Conservation (phyloP, 2,888 invertebrate species). For the Acholoe squamosa region DNA sequence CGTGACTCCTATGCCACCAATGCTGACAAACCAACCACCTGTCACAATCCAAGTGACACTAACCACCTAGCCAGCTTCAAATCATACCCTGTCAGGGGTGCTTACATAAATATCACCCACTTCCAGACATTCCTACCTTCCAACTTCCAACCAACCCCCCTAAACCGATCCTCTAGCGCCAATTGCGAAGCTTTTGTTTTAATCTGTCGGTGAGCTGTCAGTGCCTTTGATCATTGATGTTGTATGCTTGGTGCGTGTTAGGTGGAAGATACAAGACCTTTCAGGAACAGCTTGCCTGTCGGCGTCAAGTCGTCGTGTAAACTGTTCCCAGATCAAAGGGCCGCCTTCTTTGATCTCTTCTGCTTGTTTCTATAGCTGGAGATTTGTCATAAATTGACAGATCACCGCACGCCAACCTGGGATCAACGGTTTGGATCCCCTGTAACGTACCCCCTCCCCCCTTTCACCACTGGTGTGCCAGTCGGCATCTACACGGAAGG, state of each 20-base stretch:
- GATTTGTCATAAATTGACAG: conserved; percentile 42
- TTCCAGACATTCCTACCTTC: conserved; percentile 28
- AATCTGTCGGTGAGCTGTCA: conserved; percentile 15
- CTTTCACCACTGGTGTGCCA: too few species aligned
- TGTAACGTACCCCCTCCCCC: too few species aligned
- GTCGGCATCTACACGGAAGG: too few species aligned
- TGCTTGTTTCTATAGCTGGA: conserved; percentile 44
- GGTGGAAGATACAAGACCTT: not conserved
- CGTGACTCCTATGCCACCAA: not conserved
- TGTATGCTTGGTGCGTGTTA: not conserved
- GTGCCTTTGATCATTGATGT: conserved; percentile 52
- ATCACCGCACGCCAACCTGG: not conserved
- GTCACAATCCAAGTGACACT: not conserved
- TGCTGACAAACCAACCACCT: not conserved
- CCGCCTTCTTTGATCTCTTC: conserved; percentile 15
- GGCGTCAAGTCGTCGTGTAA: conserved; percentile 1
- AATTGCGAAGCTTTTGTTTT: conserved; percentile 2
- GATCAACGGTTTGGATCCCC: not conserved
- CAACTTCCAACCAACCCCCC: too few species aligned
- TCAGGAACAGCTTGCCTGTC: not conserved
- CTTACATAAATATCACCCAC: conserved; percentile 32
- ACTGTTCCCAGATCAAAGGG: not conserved
- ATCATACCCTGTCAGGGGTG: not conserved
- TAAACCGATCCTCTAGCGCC: not conserved
- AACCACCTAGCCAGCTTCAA: not conserved